Conservation (phyloP, 2,113 vertebrate species). For the Silurus meridionalis region DNA sequence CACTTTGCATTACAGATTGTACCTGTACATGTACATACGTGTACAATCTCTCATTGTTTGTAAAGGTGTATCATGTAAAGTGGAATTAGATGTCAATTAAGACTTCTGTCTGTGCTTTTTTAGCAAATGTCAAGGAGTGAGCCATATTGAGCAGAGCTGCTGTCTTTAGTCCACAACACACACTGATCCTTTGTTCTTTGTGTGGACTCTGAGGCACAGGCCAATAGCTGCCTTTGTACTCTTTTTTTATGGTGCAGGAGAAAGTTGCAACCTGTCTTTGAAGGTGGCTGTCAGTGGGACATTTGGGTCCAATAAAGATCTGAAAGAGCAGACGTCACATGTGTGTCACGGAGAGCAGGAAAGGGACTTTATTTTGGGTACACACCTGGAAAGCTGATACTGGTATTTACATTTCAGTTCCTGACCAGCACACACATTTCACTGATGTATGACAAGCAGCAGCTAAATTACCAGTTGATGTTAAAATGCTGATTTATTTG, state of each 20-base stretch:
- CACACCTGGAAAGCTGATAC: constrained; percentile 36
- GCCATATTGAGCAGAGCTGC: constrained; percentile 6
- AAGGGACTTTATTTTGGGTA: constrained; percentile 2
- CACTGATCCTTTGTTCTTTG: constrained; percentile 55
- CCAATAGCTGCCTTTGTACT: constrained; percentile 45
- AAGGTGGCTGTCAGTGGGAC: constrained; percentile 47
- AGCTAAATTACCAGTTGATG: not conserved
- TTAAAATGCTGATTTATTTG: not conserved
- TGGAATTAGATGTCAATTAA: constrained; percentile 1
- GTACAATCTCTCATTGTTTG: not conserved
- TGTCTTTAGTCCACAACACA: constrained; percentile 39
- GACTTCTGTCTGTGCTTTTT: constrained; percentile 20
- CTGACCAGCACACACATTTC: not conserved
- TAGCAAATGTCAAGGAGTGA: constrained; percentile 27
- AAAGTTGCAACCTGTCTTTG: constrained; percentile 54
- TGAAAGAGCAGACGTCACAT: constrained; percentile 47
- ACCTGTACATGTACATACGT: not conserved
- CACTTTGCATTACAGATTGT: not conserved
- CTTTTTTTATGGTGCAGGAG: constrained; percentile 40
- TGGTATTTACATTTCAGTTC: not conserved
- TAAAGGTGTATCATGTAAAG: constrained; percentile 1
- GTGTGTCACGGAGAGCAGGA: constrained; percentile 1
- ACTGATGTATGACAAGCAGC: not conserved
- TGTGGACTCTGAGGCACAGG: constrained; percentile 37
- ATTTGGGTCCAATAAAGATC: constrained; percentile 44